Evolutionary conservation across 2,113 vertebrate species (phyloP).

Genomic region (Lepidothrix coronata): DNA sequence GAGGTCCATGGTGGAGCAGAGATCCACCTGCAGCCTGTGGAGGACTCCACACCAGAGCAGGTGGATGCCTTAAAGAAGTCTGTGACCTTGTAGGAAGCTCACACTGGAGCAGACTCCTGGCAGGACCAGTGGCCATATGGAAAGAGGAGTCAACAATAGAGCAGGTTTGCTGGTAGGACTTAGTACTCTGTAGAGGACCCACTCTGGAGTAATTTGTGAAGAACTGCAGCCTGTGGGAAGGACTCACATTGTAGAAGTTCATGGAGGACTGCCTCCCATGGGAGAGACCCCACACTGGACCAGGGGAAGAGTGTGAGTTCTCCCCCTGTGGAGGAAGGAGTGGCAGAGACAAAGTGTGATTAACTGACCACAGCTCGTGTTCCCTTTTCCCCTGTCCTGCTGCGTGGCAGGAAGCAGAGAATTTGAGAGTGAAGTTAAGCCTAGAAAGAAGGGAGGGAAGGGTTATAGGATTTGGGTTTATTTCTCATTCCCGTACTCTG

Average conservation of each 20-base stretch:
- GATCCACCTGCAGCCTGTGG: neutral
- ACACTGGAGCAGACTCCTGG: neutral
- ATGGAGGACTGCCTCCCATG: neutral
- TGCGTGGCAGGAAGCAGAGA: neutral
- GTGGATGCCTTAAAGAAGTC: neutral
- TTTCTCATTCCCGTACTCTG: neutral
- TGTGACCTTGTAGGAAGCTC: neutral
- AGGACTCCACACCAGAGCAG: neutral
- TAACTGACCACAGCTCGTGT: too few species aligned
- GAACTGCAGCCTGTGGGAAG: neutral
- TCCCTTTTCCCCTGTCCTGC: neutral
- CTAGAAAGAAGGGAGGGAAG: neutral
- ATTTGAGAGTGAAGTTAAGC: neutral
- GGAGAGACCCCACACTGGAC: accelerated
- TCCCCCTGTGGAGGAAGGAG: neutral
- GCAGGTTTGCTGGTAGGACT: neutral
- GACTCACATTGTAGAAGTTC: neutral
- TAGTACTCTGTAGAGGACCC: neutral
- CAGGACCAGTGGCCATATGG: neutral
- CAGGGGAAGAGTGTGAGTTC: neutral
- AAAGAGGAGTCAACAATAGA: neutral
- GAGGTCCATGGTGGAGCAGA: neutral
- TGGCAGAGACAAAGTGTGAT: neutral
- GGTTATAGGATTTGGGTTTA: neutral
- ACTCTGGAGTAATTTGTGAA: neutral